Conservation (phyloP, 2,113 vertebrate species). For the Pontoporia blainvillei region DNA sequence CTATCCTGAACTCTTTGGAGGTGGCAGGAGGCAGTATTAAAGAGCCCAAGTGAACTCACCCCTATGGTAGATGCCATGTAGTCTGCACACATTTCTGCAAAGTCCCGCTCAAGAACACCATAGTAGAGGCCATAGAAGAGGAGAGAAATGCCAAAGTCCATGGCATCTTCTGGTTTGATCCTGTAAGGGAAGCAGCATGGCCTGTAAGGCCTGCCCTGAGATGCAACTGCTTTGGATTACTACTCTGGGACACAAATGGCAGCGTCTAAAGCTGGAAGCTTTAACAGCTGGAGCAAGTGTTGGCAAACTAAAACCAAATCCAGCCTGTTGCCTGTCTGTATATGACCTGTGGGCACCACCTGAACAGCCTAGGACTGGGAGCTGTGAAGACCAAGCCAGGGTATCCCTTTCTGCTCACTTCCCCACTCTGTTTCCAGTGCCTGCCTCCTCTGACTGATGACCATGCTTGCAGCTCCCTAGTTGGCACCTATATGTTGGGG, state of each 20-base stretch:
- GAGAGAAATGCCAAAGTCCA: slow-evolving; percentile 98
- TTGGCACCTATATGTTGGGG: background rate
- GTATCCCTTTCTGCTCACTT: background rate
- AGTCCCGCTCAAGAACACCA: slow-evolving; percentile 95
- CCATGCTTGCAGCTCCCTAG: background rate
- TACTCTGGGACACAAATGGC: background rate
- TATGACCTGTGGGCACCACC: background rate
- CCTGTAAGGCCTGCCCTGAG: background rate
- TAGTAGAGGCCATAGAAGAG: slow-evolving; percentile 99
- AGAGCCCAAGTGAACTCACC: slow-evolving; percentile 80
- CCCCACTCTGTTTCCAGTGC: background rate
- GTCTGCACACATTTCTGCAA: slow-evolving; percentile 99
- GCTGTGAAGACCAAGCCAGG: background rate
- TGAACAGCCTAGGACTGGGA: background rate
- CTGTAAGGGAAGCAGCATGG: slow-evolving; percentile 76
- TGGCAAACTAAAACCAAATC: background rate
- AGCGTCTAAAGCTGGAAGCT: background rate
- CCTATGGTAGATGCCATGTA: slow-evolving; percentile 99
- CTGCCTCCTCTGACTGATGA: background rate
- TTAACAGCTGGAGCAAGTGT: background rate
- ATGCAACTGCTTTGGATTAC: background rate
- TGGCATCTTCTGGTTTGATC: slow-evolving; percentile 97
- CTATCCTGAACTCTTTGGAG: background rate
- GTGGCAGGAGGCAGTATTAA: background rate
- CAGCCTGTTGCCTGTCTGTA: background rate